Percentiles rank a stretch among this genome's conserved stretches.
Conservation (phyloP, 1,140 invertebrate genomes). For the Ceratina calcarata region DNA sequence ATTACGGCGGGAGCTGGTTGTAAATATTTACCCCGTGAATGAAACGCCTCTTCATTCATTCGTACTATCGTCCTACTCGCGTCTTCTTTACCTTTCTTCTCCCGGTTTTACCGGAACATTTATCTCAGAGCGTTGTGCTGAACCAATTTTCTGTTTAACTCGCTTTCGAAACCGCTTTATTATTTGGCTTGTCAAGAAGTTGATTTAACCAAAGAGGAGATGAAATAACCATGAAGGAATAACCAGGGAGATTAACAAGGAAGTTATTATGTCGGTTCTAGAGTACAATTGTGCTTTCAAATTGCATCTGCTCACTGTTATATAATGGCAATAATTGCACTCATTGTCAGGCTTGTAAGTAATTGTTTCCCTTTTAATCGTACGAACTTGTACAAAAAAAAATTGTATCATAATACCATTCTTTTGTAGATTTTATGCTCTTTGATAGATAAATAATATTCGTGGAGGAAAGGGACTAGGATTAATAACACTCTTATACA, state of each 20-base stretch:
- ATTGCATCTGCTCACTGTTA: too few species aligned
- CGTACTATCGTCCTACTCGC: too few species aligned
- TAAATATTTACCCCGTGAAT: conserved; percentile 25
- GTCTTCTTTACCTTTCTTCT: background rate
- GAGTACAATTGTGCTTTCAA: too few species aligned
- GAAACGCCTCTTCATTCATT: conserved; percentile 11
- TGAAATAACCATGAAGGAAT: background rate
- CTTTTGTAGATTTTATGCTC: too few species aligned
- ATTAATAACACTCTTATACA: too few species aligned
- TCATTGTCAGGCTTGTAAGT: too few species aligned
- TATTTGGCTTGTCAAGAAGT: background rate
- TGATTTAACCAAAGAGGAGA: background rate
- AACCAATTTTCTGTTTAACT: conserved; percentile 7
- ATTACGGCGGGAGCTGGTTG: background rate
- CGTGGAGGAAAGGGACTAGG: too few species aligned
- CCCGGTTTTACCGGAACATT: background rate
- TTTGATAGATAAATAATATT: too few species aligned
- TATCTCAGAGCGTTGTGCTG: background rate
- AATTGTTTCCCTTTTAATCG: too few species aligned
- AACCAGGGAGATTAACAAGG: background rate
- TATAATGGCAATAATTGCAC: too few species aligned
- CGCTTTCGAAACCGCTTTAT: conserved; percentile 10
- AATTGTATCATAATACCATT: too few species aligned
- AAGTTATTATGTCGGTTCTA: background rate
- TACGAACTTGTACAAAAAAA: too few species aligned